Conservation (phyloP, 2,888 invertebrate genomes). For the Pogonocherus hispidulus region DNA sequence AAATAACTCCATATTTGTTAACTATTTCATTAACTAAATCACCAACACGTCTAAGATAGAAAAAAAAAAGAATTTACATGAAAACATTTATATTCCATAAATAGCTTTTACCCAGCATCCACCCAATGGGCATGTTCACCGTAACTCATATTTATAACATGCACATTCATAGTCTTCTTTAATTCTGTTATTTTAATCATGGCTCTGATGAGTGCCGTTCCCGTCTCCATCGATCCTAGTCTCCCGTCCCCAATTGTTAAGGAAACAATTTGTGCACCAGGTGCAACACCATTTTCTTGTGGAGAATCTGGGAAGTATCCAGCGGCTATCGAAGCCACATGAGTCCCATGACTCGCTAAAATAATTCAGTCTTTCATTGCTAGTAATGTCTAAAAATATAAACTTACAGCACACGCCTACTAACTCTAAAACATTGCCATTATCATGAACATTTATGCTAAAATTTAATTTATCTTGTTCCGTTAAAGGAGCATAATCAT, state of each 20-base stretch:
- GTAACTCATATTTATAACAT: slow-evolving; percentile 98
- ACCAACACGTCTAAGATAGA: slow-evolving; percentile 84
- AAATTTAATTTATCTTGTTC: slow-evolving; percentile 87
- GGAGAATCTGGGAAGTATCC: slow-evolving; percentile 89
- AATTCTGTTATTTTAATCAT: slow-evolving; percentile 90
- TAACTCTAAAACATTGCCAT: slow-evolving; percentile 92
- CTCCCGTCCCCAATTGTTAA: slow-evolving; percentile 95
- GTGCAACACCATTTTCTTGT: slow-evolving; percentile 94
- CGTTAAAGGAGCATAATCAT: slow-evolving; percentile 83
- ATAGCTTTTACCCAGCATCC: slow-evolving; percentile 81
- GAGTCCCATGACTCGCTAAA: slow-evolving; percentile 95
- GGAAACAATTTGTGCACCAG: slow-evolving; percentile 95
- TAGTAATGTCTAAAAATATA: not conserved
- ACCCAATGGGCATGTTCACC: slow-evolving; percentile 96
- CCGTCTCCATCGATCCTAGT: slow-evolving; percentile 96
- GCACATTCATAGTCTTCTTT: slow-evolving; percentile 74
- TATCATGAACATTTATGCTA: slow-evolving; percentile 91
- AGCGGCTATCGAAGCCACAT: slow-evolving; percentile 96
- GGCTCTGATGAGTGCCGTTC: slow-evolving; percentile 91
- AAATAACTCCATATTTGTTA: slow-evolving; percentile 91
- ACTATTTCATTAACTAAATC: slow-evolving; percentile 90
- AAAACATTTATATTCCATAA: not conserved
- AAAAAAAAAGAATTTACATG: too few relatives aligned
- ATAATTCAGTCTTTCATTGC: not conserved
- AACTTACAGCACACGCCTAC: slow-evolving; percentile 94